These are phyloP conservation scores for Serranus cabrilla DNA, from an alignment of 2,797 vertebrate genomes.

Conservation along the genomic window DNA sequence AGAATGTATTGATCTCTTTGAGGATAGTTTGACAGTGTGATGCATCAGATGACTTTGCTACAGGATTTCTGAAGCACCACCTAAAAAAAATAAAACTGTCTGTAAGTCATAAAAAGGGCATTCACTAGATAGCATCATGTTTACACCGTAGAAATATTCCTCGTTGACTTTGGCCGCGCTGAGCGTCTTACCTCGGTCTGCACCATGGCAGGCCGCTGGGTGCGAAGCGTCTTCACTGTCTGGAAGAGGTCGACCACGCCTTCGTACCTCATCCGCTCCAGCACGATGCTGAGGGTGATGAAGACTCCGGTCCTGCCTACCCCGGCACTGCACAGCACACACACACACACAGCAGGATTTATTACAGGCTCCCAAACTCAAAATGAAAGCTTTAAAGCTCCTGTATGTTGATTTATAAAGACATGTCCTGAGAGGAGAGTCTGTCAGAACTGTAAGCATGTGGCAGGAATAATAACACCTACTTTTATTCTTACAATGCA, in stretches of 20 bases:
- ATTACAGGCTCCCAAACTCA: neutral
- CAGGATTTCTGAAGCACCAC: constrained; percentile 25
- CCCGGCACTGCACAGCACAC: constrained; percentile 87
- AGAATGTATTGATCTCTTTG: constrained; percentile 12
- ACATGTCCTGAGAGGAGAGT: neutral
- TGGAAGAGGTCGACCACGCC: constrained; percentile 98
- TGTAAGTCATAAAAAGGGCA: constrained; percentile 28
- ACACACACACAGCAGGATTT: constrained; percentile 22
- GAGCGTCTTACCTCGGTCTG: constrained; percentile 91
- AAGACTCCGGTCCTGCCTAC: constrained; percentile 96
- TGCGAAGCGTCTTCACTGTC: constrained; percentile 96
- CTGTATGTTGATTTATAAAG: neutral
- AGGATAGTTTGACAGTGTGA: constrained; percentile 4
- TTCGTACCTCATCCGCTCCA: constrained; percentile 97
- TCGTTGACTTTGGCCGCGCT: constrained; percentile 13
- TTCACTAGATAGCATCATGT: constrained; percentile 19
- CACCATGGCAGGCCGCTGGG: constrained; percentile 97
- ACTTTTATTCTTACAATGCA: neutral
- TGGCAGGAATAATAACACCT: neutral
- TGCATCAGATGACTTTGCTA: constrained; percentile 9
- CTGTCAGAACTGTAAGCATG: neutral
- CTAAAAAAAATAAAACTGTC: constrained; percentile 18
- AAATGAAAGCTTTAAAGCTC: neutral
- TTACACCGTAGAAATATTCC: constrained; percentile 8
- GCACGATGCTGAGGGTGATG: constrained; percentile 96